A percentile compares a stretch with the other conserved stretches of the same genome.
Evolutionary conservation across 2,888 invertebrate species (phyloP).

Genomic region (Xestia xanthographa): DNA sequence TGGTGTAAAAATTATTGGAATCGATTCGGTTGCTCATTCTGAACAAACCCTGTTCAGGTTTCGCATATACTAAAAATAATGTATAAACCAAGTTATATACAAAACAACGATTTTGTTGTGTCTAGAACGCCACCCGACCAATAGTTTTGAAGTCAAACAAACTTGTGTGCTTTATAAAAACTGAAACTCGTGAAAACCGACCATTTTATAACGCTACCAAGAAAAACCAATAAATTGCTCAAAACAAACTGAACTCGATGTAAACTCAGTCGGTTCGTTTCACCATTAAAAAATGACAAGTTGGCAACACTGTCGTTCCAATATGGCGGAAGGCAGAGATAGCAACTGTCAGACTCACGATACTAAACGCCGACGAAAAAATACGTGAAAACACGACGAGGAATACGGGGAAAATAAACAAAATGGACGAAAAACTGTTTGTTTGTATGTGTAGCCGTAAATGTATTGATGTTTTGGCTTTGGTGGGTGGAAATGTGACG

Average conservation of each 20-base stretch:
- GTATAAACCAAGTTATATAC: neutral
- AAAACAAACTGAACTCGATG: slow-evolving; percentile 44
- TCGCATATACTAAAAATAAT: too few species aligned
- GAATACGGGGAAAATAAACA: slow-evolving; percentile 58
- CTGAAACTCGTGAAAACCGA: neutral
- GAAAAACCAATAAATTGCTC: slow-evolving; percentile 55
- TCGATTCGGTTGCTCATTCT: too few species aligned
- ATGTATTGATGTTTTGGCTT: slow-evolving; percentile 47
- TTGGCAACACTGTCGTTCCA: slow-evolving; percentile 66
- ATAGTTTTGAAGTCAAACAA: neutral
- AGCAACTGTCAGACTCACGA: slow-evolving; percentile 71
- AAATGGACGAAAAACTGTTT: slow-evolving; percentile 36
- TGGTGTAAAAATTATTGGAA: too few species aligned
- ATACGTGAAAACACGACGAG: slow-evolving; percentile 54
- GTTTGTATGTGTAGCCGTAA: slow-evolving; percentile 33
- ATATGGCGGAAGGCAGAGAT: slow-evolving; percentile 71
- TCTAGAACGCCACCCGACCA: too few species aligned
- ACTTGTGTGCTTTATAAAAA: slow-evolving; percentile 2
- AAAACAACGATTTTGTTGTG: neutral
- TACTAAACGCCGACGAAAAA: slow-evolving; percentile 66
- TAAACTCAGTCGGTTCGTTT: slow-evolving; percentile 43
- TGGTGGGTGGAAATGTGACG: neutral
- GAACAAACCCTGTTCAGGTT: too few species aligned
- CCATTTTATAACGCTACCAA: slow-evolving; percentile 36
- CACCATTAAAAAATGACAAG: slow-evolving; percentile 62